A percentile compares a stretch with the other conserved stretches of the same genome.
Evolutionary conservation across 2,797 vertebrate genomes (phyloP).

Genomic region (Myoxocephalus aenaeus): DNA sequence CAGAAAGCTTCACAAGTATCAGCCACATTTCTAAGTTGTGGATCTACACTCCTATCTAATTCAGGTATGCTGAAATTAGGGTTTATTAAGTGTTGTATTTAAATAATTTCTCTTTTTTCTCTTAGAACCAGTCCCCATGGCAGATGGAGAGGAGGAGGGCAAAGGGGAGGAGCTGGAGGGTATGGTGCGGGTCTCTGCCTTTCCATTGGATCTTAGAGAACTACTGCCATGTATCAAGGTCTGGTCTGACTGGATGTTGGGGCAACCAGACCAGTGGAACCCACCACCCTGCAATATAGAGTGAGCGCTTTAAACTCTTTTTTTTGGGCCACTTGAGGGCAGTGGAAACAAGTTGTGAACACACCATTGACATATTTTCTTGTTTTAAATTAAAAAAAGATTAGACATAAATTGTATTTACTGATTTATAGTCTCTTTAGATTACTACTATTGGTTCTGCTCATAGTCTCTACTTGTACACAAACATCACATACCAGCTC

Average conservation of each 20-base stretch:
- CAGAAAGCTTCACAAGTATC: background rate
- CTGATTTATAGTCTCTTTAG: background rate
- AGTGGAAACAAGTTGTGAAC: conserved; percentile 1
- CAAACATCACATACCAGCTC: background rate
- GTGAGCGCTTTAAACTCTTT: conserved; percentile 62
- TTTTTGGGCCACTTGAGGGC: background rate
- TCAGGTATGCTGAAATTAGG: background rate
- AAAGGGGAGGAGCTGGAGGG: conserved; percentile 82
- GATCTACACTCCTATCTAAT: background rate
- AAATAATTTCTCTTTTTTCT: background rate
- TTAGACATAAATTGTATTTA: background rate
- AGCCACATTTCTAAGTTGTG: background rate
- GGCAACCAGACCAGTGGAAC: conserved; percentile 97
- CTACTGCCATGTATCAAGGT: conserved; percentile 96
- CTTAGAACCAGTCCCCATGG: conserved; percentile 79
- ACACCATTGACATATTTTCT: background rate
- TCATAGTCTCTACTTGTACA: background rate
- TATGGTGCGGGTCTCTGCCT: conserved; percentile 92
- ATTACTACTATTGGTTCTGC: background rate
- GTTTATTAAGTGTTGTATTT: background rate
- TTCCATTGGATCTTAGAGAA: conserved; percentile 91
- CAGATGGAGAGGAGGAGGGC: conserved; percentile 71
- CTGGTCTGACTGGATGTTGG: conserved; percentile 99
- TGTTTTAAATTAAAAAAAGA: background rate
- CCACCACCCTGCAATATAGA: conserved; percentile 90